phyloP scores from a whole-genome alignment of 2,113 vertebrate species.

The Ascaphus truei region DNA sequence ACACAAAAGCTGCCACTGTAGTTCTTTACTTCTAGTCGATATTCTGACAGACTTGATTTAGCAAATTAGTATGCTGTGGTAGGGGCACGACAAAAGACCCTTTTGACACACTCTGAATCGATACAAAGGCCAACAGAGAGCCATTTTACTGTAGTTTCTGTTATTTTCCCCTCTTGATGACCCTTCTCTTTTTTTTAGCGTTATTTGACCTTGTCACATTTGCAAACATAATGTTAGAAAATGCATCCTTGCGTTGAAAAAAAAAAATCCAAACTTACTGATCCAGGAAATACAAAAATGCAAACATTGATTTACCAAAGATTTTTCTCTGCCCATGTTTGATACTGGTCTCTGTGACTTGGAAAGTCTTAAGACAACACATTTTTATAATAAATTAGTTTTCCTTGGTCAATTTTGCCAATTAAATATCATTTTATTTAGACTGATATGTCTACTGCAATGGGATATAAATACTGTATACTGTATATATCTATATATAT shows the following conservation, averaged over 20 bases:
- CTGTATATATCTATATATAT: too few relatives aligned
- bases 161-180: slow-evolving; percentile 76
- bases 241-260: slow-evolving; percentile 49
- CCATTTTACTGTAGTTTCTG: slow-evolving; percentile 73
- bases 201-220: slow-evolving; percentile 72
- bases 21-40: slow-evolving; percentile 93
- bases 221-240: slow-evolving; percentile 66
- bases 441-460: too few relatives aligned
- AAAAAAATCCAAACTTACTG: slow-evolving; percentile 37
- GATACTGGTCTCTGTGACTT: too few relatives aligned
- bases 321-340: too few relatives aligned
- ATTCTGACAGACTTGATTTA: slow-evolving; percentile 97
- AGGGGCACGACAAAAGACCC: slow-evolving; percentile 95
- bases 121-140: slow-evolving; percentile 89
- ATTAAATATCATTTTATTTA: too few relatives aligned
- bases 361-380: too few relatives aligned
- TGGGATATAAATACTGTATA: too few relatives aligned
- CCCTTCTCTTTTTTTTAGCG: slow-evolving; percentile 56
- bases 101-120: slow-evolving; percentile 93
- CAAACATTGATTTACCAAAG: too few relatives aligned
- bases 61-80: slow-evolving; percentile 98
- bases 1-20: slow-evolving; percentile 90
- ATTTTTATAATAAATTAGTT: too few relatives aligned
- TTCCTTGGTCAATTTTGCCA: too few relatives aligned
- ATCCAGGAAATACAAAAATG: slow-evolving; percentile 39